Evolutionary conservation across 2,888 invertebrate species (phyloP).

Genomic region (Azorinus chamasolen): DNA sequence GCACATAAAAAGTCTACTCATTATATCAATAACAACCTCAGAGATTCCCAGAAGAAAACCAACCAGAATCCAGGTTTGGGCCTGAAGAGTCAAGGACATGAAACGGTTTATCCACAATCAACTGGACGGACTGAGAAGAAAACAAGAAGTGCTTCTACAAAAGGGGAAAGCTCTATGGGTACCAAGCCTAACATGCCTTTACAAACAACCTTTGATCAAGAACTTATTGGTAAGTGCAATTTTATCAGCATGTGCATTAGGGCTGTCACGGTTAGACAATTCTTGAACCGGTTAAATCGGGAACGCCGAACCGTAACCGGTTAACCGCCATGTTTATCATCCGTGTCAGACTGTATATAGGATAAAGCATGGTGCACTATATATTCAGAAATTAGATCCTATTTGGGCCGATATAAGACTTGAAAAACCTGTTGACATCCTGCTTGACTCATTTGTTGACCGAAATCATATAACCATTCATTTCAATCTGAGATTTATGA

Average conservation of each 20-base stretch:
- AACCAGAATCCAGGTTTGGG: slow-evolving; percentile 64
- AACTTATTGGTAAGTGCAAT: slow-evolving; percentile 72
- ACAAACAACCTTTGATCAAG: slow-evolving; percentile 76
- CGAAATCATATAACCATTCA: no score
- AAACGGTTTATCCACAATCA: slow-evolving; percentile 43
- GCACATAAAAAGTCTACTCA: slow-evolving; percentile 77
- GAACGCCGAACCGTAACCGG: no score
- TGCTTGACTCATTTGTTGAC: no score
- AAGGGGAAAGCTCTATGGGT: slow-evolving; percentile 33
- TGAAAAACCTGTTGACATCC: no score
- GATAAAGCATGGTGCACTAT: no score
- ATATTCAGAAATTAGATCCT: no score
- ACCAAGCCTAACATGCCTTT: slow-evolving; percentile 65
- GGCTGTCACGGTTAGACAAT: no score
- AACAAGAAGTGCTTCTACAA: slow-evolving; percentile 23
- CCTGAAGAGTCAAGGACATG: slow-evolving; percentile 25
- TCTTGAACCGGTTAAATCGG: no score
- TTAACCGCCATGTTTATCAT: no score
- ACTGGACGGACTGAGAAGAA: slow-evolving; percentile 41
- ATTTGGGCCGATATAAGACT: no score
- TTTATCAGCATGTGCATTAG: neutral
- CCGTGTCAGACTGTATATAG: no score
- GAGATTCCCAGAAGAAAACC: slow-evolving; percentile 72
- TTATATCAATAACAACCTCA: slow-evolving; percentile 84
- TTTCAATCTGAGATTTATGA: neutral